phyloP scores from a whole-genome alignment of 2,113 vertebrate species.

The Eleginops maclovinus region DNA sequence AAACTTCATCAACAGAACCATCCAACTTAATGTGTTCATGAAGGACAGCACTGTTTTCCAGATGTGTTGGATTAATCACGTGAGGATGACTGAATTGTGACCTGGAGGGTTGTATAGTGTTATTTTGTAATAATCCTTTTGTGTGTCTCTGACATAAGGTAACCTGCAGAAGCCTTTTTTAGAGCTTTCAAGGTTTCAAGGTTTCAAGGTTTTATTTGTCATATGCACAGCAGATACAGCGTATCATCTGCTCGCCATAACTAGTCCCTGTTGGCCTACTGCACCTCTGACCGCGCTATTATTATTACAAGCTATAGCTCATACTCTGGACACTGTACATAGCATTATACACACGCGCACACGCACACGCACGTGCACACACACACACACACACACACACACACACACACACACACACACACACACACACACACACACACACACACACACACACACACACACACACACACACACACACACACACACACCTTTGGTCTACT shows the following conservation, averaged over 20 bases:
- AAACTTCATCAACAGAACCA: not conserved
- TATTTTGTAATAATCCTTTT: slow-evolving; percentile 19
- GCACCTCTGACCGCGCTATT: slow-evolving; percentile 66
- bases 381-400: slow-evolving; percentile 28
- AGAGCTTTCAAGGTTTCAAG: too few species aligned
- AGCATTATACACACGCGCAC: slow-evolving; percentile 25
- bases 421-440: slow-evolving; percentile 21
- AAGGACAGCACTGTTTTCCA: not conserved
- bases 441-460: slow-evolving; percentile 29
- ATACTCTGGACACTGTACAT: slow-evolving; percentile 48
- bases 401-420: slow-evolving; percentile 58
- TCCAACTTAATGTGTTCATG: not conserved
- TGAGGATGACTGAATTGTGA: not conserved
- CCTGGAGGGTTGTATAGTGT: not conserved
- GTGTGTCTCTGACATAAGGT: slow-evolving; percentile 47
- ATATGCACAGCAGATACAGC: too few species aligned
- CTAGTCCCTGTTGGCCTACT: slow-evolving; percentile 49
- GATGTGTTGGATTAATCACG: not conserved
- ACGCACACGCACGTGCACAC: slow-evolving; percentile 27
- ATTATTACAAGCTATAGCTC: slow-evolving; percentile 67
- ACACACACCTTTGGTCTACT: slow-evolving; percentile 65
- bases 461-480: slow-evolving; percentile 31
- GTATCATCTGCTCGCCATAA: slow-evolving; percentile 31
- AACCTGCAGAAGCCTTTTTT: slow-evolving; percentile 54
- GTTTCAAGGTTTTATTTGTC: too few species aligned